A percentile compares a stretch with the other conserved stretches of the same genome.
Conservation (phyloP, 2,888 invertebrate species). For the Pammene fasciana region DNA sequence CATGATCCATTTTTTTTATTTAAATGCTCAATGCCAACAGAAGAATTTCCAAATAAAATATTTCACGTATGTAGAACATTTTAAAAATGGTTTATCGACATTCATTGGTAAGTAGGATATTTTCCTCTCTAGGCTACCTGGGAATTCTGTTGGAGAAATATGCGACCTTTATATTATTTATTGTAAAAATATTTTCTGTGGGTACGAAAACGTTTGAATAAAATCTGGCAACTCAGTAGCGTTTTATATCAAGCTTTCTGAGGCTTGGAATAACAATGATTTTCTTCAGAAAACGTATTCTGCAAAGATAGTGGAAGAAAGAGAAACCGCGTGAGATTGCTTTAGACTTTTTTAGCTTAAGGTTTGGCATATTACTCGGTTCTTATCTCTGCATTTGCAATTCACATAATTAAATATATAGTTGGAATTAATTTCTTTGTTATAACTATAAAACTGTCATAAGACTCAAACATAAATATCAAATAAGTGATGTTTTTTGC, state of each 20-base stretch:
- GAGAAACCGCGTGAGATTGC: background rate
- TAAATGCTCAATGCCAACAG: too few species aligned
- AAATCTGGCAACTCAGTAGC: constrained; percentile 21
- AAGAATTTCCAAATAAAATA: background rate
- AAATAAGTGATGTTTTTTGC: too few species aligned
- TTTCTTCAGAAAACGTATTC: constrained; percentile 15
- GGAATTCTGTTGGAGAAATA: constrained; percentile 20
- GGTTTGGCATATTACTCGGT: background rate
- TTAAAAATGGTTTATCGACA: background rate
- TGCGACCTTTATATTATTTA: constrained; percentile 18
- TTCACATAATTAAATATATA: too few species aligned
- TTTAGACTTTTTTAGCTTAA: constrained; percentile 3
- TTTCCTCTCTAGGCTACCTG: constrained; percentile 18
- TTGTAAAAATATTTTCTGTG: constrained; percentile 26
- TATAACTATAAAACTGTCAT: too few species aligned
- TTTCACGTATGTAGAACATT: background rate
- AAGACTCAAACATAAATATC: too few species aligned
- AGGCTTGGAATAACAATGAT: constrained; percentile 9
- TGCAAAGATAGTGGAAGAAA: background rate
- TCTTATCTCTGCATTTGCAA: too few species aligned
- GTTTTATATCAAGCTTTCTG: constrained; percentile 20
- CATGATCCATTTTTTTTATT: too few species aligned
- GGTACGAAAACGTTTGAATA: constrained; percentile 24
- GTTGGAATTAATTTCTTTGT: too few species aligned
- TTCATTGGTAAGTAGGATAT: constrained; percentile 15